Base-by-base conservation (phyloP, 1,140 invertebrate species). In the Liolophura sinensis region DNA sequence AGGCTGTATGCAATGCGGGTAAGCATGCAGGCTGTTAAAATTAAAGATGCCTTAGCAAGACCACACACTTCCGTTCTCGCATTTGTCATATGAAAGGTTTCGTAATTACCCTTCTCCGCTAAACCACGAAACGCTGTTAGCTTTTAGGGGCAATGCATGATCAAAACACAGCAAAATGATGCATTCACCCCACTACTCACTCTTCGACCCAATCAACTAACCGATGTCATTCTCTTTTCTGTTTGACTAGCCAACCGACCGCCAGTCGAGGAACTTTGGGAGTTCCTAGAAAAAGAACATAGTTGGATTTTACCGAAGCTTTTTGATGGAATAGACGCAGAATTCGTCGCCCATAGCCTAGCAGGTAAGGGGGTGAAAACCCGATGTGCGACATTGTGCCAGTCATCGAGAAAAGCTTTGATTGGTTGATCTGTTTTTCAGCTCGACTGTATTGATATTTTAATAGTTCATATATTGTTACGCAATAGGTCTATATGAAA, bases 271-370 rank as follows among this genome's bases (percentile, higher is more conserved):
- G 65, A 77, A 16, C 68, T 82, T 54, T 71, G 65, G 55, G 63
- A 79, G 48, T 82, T 81, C 61, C 63, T 82, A 46, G 25, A 73
- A 46, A 67, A 69, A 25, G 76, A 81, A 67, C 61, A 70, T 46
- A 64, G 74, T 24, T 82, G 81, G 81, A 81, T 81, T 56, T 65
- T 75, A 24, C 78, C 76, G 16, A 74, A 75, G 52, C 64, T 82
- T 22, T 81, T 82, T 71, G 76, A 73, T 68, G 77, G 78, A 48
- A 75, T 76, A 49, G 70, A 75, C 27, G 65, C 75, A 40, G 74
- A 78, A 58, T 63, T 76, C 27, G 74, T 81, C 20, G 79, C 79
- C 7, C 78, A 82, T 58, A 69, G 71, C 18, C 67, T 82, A 27
- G 74, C 77, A 63, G 73, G 81, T 82, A 70, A 66, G 73, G 65